Percentiles rank a stretch among this genome's conserved stretches.
Conservation (phyloP, 2,797 vertebrate genomes). For the Melanotaenia maccullochi region DNA sequence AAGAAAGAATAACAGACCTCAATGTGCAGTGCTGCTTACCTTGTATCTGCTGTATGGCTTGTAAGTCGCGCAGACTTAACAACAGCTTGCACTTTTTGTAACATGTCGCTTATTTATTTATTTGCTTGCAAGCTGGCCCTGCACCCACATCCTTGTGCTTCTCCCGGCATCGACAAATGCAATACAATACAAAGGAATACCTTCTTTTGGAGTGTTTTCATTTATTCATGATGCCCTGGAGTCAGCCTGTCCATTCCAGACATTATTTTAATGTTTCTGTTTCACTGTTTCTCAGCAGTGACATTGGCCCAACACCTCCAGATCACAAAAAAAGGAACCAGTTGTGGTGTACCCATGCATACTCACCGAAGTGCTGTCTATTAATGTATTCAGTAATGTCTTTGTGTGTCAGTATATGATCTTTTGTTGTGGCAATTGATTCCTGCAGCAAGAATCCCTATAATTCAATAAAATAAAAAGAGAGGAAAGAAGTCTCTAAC, state of each 20-base stretch:
- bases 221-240: constrained; percentile 82
- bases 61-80: constrained; percentile 56
- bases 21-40: constrained; percentile 31
- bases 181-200: constrained; percentile 66
- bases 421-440: constrained; percentile 35
- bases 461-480: constrained; percentile 7
- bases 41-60: constrained; percentile 24
- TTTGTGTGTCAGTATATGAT: constrained; percentile 19
- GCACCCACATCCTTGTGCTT: constrained; percentile 47
- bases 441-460: constrained; percentile 30
- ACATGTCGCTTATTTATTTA: constrained; percentile 71
- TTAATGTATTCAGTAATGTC: constrained; percentile 1
- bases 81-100: constrained; percentile 67
- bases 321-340: constrained; percentile 32
- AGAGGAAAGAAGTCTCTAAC: constrained; percentile 27
- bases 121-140: constrained; percentile 63
- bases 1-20: constrained; percentile 34
- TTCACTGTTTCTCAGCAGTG: constrained; percentile 58
- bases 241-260: constrained; percentile 75
- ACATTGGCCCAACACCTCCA: constrained; percentile 61
- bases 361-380: constrained; percentile 7
- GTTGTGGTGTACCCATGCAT: constrained; percentile 6
- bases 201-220: constrained; percentile 68
- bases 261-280: constrained; percentile 78
- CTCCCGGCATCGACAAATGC: constrained; percentile 73